Evolutionary conservation across 2,888 invertebrate genomes (phyloP).

Genomic region (Plagiodera versicolora): DNA sequence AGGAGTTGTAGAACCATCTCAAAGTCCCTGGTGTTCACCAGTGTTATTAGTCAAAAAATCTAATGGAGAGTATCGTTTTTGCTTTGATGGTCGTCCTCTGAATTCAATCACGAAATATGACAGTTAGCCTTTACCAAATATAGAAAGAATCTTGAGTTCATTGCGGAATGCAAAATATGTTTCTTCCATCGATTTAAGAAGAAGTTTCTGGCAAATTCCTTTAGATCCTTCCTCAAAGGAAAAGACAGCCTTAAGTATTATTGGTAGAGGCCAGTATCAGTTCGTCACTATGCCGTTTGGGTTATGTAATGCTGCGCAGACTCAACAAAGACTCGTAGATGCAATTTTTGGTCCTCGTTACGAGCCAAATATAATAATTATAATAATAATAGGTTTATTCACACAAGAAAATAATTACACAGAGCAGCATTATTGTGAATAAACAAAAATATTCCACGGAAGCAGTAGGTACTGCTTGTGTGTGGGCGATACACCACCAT

Average conservation of each 20-base stretch:
- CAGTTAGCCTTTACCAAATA: constrained; percentile 36
- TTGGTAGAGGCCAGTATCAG: constrained; percentile 39
- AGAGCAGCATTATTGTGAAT: too few relatives aligned
- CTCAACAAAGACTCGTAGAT: constrained; percentile 28
- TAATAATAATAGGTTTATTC: too few relatives aligned
- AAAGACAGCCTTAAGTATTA: constrained; percentile 43
- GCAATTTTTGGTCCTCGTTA: constrained; percentile 23
- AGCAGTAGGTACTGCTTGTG: too few relatives aligned
- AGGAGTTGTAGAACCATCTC: constrained; percentile 24
- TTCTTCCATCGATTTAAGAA: constrained; percentile 31
- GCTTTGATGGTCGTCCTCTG: constrained; percentile 37
- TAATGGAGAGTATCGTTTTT: constrained; percentile 31
- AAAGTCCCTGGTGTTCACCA: constrained; percentile 34
- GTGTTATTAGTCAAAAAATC: constrained; percentile 37
- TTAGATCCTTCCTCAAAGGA: constrained; percentile 30
- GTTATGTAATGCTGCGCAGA: constrained; percentile 26
- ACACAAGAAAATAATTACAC: too few relatives aligned
- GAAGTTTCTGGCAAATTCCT: constrained; percentile 38
- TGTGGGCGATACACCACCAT: too few relatives aligned
- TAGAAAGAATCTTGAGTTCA: constrained; percentile 33
- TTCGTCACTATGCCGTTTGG: constrained; percentile 35
- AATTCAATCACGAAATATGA: constrained; percentile 37
- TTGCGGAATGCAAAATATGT: constrained; percentile 34
- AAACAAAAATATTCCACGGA: too few relatives aligned
- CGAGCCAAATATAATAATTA: constrained; percentile 11